Conservation (phyloP, 1,140 invertebrate genomes). For the Arctopsyche grandis region DNA sequence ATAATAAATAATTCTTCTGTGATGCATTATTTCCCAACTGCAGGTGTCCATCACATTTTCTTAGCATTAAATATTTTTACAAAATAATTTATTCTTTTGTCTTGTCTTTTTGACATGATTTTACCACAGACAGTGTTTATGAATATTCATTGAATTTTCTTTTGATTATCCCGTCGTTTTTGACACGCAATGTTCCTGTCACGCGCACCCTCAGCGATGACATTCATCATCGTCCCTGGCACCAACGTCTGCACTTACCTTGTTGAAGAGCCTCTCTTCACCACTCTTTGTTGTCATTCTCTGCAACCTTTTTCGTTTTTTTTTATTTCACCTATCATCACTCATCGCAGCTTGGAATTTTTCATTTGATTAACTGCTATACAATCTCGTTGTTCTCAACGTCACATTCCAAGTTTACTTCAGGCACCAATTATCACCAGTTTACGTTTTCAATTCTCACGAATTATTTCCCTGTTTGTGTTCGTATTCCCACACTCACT, state of each 20-base stretch:
- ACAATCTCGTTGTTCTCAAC: too few relatives aligned
- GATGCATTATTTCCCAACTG: too few relatives aligned
- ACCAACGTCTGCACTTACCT: background rate
- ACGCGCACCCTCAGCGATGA: conserved; percentile 1
- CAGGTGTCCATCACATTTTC: too few relatives aligned
- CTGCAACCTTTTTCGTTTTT: background rate
- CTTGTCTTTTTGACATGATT: background rate
- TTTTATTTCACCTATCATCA: background rate
- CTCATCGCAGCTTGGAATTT: too few relatives aligned
- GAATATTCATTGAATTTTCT: conserved; percentile 27
- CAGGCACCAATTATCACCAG: background rate
- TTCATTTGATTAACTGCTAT: too few relatives aligned
- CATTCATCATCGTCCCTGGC: conserved; percentile 10
- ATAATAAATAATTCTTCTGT: too few relatives aligned
- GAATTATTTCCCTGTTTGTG: background rate
- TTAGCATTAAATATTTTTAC: too few relatives aligned
- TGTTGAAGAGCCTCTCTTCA: background rate
- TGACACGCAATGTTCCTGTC: background rate
- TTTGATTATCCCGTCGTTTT: background rate
- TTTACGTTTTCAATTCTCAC: conserved; percentile 20
- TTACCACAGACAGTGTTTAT: background rate
- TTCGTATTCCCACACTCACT: background rate
- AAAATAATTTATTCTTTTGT: conserved; percentile 17
- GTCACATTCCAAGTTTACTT: too few relatives aligned
- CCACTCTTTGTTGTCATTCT: background rate